Evolutionary conservation across 2,888 invertebrate genomes (phyloP).

Genomic region (Torymus auratus): DNA sequence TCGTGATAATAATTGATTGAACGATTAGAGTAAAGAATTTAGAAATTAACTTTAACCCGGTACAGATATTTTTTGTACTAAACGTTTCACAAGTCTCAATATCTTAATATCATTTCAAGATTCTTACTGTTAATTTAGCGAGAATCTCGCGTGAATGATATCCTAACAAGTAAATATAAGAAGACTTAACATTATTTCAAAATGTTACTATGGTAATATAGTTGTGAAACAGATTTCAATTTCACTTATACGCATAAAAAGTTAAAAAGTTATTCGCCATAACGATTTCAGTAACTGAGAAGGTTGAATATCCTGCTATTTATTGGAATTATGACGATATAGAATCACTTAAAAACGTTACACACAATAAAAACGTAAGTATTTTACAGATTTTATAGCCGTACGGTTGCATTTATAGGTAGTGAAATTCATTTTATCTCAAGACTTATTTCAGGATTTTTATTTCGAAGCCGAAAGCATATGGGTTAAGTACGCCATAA

Average conservation of each 20-base stretch:
- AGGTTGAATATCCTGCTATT: slow-evolving; percentile 35
- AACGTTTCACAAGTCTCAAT: too few relatives aligned
- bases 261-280: not conserved
- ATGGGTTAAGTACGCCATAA: slow-evolving; percentile 24
- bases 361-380: slow-evolving; percentile 30
- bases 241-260: slow-evolving; percentile 9
- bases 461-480: slow-evolving; percentile 22
- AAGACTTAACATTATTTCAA: slow-evolving; percentile 5
- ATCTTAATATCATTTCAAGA: too few relatives aligned
- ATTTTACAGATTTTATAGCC: slow-evolving; percentile 42
- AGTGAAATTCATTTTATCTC: slow-evolving; percentile 17
- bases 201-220: not conserved
- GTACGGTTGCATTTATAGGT: not conserved
- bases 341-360: slow-evolving; percentile 9
- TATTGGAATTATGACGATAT: slow-evolving; percentile 6
- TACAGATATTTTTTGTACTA: too few relatives aligned
- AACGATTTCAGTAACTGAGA: slow-evolving; percentile 3
- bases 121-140: too few relatives aligned
- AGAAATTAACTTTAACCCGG: too few relatives aligned
- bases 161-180: too few relatives aligned
- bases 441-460: slow-evolving; percentile 29
- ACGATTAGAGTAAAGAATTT: too few relatives aligned
- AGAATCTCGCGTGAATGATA: too few relatives aligned
- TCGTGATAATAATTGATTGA: too few relatives aligned
- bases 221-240: slow-evolving; percentile 28